A percentile compares a stretch with the other conserved stretches of the same genome.
phyloP scores from a whole-genome alignment of 2,113 vertebrate genomes.

The Gila orcuttii region DNA sequence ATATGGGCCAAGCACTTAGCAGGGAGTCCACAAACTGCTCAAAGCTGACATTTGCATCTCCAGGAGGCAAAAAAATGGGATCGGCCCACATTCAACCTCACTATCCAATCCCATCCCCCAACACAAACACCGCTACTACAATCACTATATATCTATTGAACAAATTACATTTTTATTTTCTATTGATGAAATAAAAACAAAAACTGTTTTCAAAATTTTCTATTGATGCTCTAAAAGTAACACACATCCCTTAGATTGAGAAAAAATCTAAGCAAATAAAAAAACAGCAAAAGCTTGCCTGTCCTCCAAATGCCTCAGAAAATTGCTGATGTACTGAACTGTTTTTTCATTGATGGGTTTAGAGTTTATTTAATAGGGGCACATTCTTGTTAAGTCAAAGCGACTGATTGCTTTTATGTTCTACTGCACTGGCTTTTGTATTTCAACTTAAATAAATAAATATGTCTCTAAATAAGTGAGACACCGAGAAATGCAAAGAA shows the following conservation, averaged over 20 bases:
- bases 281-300: slow-evolving; percentile 27
- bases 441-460: slow-evolving; percentile 73
- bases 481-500: slow-evolving; percentile 33
- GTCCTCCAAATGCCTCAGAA: slow-evolving; percentile 48
- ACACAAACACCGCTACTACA: slow-evolving; percentile 3
- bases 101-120: slow-evolving; percentile 51
- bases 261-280: not conserved
- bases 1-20: slow-evolving; percentile 80
- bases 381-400: slow-evolving; percentile 78
- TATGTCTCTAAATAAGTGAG: slow-evolving; percentile 66
- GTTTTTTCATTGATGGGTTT: slow-evolving; percentile 65
- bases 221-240: slow-evolving; percentile 64
- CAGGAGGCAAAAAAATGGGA: slow-evolving; percentile 78
- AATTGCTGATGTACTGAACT: slow-evolving; percentile 74
- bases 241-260: slow-evolving; percentile 58
- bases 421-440: slow-evolving; percentile 68
- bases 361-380: slow-evolving; percentile 77
- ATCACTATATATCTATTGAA: slow-evolving; percentile 66
- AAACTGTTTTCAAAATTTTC: slow-evolving; percentile 49
- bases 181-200: slow-evolving; percentile 39
- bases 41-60: slow-evolving; percentile 82
- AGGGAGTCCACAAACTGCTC: slow-evolving; percentile 83
- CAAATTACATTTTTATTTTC: slow-evolving; percentile 72
- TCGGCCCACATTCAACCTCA: slow-evolving; percentile 69
- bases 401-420: slow-evolving; percentile 83